Base-by-base conservation (phyloP, 2,797 vertebrate species). In the Pitangus sulphuratus region DNA sequence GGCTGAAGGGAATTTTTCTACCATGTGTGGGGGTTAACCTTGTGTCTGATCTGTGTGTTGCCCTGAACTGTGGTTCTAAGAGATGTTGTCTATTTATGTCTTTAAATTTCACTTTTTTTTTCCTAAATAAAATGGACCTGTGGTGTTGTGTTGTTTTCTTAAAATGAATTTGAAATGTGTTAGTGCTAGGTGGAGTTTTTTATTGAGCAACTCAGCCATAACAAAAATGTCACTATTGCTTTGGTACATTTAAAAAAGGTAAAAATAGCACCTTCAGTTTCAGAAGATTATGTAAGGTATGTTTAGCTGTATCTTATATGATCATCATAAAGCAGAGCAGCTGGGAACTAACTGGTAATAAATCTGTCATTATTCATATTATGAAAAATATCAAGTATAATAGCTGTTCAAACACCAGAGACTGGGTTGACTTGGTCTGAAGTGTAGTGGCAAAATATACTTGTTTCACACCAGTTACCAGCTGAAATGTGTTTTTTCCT, bases 261-360 rank as follows among this genome's bases (percentile, higher is more conserved):
- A 86, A 91, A 87, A 95, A 91, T 50, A 91, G 54, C 21, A 42
- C 78, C 79, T 92, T 86, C 24, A 61, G 54, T 89, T 92, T 77
- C 68, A 75, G 74, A 79, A 74, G 61, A 86, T 88, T 94, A 81
- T 84, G 50, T 81, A 86, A 94, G 76, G 47, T 91, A 54, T 61
- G 37, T 54, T 58, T 93, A 86, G 53, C 83, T 88, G 51, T 85
- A 56, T 87, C 54, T 91, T 82, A 60, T 64, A 39, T 1, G 13
- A 58, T 84, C 3, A 0, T 70, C 71, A 47, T 90, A 76, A 92
- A 87, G 35, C 61, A 72, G 28, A 89, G 54, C 45, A 78, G 68
- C 50, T n/a, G 53, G 93, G 90, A 94, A 90, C 30, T 84, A 65
- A 75, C 79, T 78, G 79, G 56, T 94, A 87, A 84, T 93, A 91